Evolutionary conservation across 2,888 invertebrate species (phyloP).

Genomic region (Netelia inedita): DNA sequence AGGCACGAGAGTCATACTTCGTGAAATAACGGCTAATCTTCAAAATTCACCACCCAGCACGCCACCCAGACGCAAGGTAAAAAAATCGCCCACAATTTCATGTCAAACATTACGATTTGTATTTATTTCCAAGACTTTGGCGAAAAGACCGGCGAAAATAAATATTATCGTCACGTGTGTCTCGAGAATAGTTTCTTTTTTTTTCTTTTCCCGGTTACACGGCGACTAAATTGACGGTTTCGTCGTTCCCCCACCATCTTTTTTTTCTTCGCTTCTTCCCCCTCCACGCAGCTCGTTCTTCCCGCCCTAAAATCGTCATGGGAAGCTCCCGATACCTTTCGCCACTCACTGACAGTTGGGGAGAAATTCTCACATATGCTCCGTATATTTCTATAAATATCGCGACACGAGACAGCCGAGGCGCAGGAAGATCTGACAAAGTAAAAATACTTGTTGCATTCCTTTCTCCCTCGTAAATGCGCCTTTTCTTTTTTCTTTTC

Average conservation of each 20-base stretch:
- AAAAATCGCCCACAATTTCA: neutral
- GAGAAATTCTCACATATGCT: slow-evolving; percentile 54
- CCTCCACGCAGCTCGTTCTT: neutral
- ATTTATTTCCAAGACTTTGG: neutral
- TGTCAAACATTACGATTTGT: too few species aligned
- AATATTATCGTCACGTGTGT: slow-evolving; percentile 57
- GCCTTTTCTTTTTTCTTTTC: slow-evolving; percentile 18
- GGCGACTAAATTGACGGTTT: slow-evolving; percentile 36
- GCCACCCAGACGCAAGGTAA: slow-evolving; percentile 75
- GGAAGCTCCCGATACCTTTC: slow-evolving; percentile 26
- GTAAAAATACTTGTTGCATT: slow-evolving; percentile 64
- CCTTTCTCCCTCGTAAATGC: slow-evolving; percentile 10
- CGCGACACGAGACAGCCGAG: slow-evolving; percentile 60
- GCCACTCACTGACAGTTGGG: slow-evolving; percentile 67
- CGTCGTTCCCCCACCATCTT: slow-evolving; percentile 37
- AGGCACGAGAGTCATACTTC: slow-evolving; percentile 78
- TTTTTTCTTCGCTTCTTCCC: slow-evolving; percentile 6
- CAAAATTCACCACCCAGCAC: slow-evolving; percentile 78
- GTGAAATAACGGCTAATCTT: slow-evolving; percentile 80
- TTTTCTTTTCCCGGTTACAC: neutral
- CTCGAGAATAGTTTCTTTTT: neutral
- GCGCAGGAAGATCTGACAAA: slow-evolving; percentile 48
- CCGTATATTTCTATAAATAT: slow-evolving; percentile 77
- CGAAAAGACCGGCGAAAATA: slow-evolving; percentile 24
- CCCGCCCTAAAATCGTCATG: slow-evolving; percentile 11